A percentile compares a stretch with the other conserved stretches of the same genome.
Evolutionary conservation across 1,140 invertebrate species (phyloP).

Genomic region (Nylanderia fulva): DNA sequence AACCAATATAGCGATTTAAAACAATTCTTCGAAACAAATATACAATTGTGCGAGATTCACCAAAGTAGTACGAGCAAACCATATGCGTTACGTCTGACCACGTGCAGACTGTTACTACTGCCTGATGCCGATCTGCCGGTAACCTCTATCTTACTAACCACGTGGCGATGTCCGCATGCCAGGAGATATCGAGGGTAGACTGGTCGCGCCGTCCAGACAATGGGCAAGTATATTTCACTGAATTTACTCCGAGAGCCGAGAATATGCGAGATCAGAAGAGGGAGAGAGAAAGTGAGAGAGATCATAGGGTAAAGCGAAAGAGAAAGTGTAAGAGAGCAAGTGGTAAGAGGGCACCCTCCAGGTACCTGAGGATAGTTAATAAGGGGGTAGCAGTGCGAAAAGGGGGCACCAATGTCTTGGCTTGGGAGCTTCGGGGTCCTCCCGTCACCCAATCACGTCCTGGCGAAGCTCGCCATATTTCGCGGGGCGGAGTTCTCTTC

Average conservation of each 20-base stretch:
- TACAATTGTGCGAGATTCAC: background rate
- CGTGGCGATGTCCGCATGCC: constrained; percentile 47
- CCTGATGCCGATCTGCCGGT: background rate
- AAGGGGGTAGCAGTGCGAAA: constrained; percentile 72
- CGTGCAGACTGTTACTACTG: constrained; percentile 27
- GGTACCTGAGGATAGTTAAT: constrained; percentile 73
- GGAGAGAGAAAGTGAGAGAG: constrained; percentile 54
- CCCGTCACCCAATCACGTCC: constrained; percentile 85
- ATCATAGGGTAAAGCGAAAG: constrained; percentile 61
- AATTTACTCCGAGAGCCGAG: constrained; percentile 26
- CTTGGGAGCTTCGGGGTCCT: constrained; percentile 82
- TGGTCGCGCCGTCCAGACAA: constrained; percentile 47
- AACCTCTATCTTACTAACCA: constrained; percentile 29
- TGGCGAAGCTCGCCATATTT: constrained; percentile 85
- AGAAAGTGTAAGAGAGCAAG: constrained; percentile 67
- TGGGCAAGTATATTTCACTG: constrained; percentile 56
- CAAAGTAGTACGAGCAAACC: background rate
- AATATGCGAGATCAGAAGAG: constrained; percentile 7
- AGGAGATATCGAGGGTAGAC: constrained; percentile 49
- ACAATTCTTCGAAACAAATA: background rate
- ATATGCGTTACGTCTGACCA: background rate
- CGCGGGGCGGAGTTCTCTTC: constrained; percentile 84
- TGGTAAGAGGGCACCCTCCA: constrained; percentile 68
- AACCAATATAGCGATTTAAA: background rate
- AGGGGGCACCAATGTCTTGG: constrained; percentile 85